Percentiles rank a stretch among this genome's conserved stretches.
These are phyloP conservation scores for Heliconius ismenius DNA, from an alignment of 2,888 invertebrate species.

Conservation along the genomic window DNA sequence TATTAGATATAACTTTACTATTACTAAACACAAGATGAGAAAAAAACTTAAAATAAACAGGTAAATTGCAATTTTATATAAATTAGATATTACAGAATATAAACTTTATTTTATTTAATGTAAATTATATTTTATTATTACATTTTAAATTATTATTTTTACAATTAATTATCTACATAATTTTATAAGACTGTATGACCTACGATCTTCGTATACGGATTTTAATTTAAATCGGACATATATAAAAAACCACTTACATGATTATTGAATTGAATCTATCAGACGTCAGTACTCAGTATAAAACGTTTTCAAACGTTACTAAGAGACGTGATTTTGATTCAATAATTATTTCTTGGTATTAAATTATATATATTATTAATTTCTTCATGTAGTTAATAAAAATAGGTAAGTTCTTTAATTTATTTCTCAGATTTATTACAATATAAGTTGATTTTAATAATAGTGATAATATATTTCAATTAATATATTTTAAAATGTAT, in stretches of 20 bases:
- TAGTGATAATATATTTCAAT: not conserved
- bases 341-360: not conserved
- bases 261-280: not conserved
- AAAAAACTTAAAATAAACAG: too few species aligned
- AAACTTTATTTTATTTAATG: not conserved
- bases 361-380: not conserved
- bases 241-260: not conserved
- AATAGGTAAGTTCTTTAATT: not conserved
- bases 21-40: too few species aligned
- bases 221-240: not conserved
- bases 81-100: not conserved
- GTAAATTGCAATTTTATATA: too few species aligned
- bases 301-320: not conserved
- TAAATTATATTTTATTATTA: not conserved
- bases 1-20: too few species aligned
- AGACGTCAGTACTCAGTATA: not conserved
- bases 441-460: not conserved
- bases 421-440: not conserved
- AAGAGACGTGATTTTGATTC: not conserved
- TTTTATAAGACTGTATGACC: not conserved
- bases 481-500: not conserved
- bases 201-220: not conserved
- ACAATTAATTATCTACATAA: conserved; percentile 5
- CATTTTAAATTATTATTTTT: not conserved
- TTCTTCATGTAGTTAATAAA: not conserved